phyloP scores from a whole-genome alignment of 2,888 invertebrate species.

The Tubulanus polymorphus region DNA sequence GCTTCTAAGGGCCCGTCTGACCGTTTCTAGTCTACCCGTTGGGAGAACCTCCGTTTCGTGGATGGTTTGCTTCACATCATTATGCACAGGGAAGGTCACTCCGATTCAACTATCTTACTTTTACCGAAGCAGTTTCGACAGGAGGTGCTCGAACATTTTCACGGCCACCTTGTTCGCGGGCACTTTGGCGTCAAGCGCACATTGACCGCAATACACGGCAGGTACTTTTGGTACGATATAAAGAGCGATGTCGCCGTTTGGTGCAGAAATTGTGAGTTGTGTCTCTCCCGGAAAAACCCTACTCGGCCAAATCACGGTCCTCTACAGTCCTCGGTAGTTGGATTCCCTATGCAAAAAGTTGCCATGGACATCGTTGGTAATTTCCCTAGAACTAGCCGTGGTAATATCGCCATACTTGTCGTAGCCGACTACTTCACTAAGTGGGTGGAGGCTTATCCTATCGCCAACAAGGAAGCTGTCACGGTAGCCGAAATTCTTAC shows the following conservation, averaged over 20 bases:
- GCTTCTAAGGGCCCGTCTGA: background rate
- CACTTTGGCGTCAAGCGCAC: slow-evolving; percentile 6
- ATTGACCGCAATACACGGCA: background rate
- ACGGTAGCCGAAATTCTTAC: slow-evolving; percentile 1
- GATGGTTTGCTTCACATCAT: background rate
- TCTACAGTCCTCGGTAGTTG: slow-evolving; percentile 3
- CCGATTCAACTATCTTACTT: too few species aligned
- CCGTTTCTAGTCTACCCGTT: background rate
- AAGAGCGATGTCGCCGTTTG: background rate
- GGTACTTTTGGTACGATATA: slow-evolving; percentile 6
- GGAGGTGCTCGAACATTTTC: slow-evolving; percentile 1
- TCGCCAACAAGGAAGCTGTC: slow-evolving; percentile 9
- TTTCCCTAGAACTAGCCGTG: background rate
- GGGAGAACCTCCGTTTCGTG: background rate
- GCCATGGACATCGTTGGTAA: slow-evolving; percentile 10
- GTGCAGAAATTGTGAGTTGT: slow-evolving; percentile 4
- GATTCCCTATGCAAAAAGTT: slow-evolving; percentile 2
- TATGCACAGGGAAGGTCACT: too few species aligned
- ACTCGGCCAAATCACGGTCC: slow-evolving; percentile 1
- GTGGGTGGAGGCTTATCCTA: slow-evolving; percentile 9
- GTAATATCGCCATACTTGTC: slow-evolving; percentile 10
- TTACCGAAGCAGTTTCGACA: too few species aligned
- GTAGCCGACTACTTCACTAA: slow-evolving; percentile 10
- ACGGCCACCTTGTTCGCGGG: background rate
- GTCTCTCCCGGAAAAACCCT: slow-evolving; percentile 3